Evolutionary conservation across 2,797 vertebrate species (phyloP), one percentile per base, ranked within the genome.

Genomic region (Dromococcyx pavoninus): DNA sequence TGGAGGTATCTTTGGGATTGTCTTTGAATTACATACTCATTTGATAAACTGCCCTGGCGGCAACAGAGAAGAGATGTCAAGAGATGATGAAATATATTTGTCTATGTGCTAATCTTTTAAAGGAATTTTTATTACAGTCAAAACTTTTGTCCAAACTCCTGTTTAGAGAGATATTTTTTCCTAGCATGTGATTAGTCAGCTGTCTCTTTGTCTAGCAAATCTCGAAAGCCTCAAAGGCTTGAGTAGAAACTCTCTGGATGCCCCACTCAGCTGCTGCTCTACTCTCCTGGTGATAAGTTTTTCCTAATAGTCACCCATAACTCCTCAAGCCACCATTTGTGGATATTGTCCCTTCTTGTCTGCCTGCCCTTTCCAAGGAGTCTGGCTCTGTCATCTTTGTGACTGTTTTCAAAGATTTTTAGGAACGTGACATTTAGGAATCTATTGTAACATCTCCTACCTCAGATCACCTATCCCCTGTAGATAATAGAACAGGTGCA

Each of bases 1-100:
- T 99, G 99, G 99, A 99, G 99, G 99, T 99, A 96, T 80, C 84
- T 71, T 13, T 24, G 44, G 25, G 54, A 13, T 51, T 86, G 39
- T 23, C 24, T 78, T 58, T 74, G 43, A 57, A 67, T 37, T 72
- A 10, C 13, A 15, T 27, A 11, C 7, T 15, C 25, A 23, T 69
- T 75, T 73, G 51, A 62, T 64, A 64, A 90, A 66, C 43, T 61
- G 25, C 19, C 23, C 15, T 16, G 17, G 41, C 64, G 87, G 64
- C 17, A 86, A 32, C n/a, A 86, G 51, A 80, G 25, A 51, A 51
- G 54, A 75, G 57, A 72, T 12, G 15, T 56, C 24, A 44, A 56
- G 30, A 35, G 43, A 10, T 39, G 50, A 56, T 33, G 28, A 72
- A 48, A 69, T 50, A 15, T 5, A 37, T 24, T 51, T 92, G 11